phyloP scores from a whole-genome alignment of 2,888 invertebrate genomes.

The Galerucella pusilla region DNA sequence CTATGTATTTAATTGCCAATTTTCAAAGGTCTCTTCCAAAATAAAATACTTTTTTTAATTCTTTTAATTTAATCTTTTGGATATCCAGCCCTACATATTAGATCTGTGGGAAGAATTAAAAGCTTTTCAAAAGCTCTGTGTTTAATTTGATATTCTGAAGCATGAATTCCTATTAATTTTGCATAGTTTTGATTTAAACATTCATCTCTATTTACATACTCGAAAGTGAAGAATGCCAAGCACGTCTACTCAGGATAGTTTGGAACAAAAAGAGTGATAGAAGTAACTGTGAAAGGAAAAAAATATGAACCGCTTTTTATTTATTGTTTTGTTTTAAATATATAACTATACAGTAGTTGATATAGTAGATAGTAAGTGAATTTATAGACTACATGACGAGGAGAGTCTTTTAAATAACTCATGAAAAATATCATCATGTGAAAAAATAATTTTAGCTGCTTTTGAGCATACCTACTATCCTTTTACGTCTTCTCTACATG shows the following conservation, averaged over 20 bases:
- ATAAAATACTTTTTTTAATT: no score
- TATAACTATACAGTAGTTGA: not conserved
- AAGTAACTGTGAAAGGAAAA: not conserved
- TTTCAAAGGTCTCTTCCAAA: no score
- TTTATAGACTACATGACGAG: not conserved
- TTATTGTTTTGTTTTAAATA: slow-evolving; percentile 10
- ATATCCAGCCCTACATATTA: no score
- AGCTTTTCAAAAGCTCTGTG: no score
- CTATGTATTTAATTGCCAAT: no score
- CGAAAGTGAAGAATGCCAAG: not conserved
- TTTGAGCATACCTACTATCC: not conserved
- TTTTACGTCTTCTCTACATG: not conserved
- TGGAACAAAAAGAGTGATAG: not conserved
- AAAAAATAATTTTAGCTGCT: not conserved
- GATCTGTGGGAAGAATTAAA: no score
- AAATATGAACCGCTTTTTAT: not conserved
- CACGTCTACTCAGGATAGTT: not conserved
- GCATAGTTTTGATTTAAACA: slow-evolving; percentile 1
- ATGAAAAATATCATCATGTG: not conserved
- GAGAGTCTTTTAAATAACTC: not conserved
- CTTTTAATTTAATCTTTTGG: no score
- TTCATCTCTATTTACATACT: not conserved
- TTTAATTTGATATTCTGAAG: no score
- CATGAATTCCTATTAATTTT: not conserved
- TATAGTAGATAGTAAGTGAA: not conserved